A percentile compares a stretch with the other conserved stretches of the same genome.
phyloP scores from a whole-genome alignment of 2,888 invertebrate species.

The Drosophila mayaguana region DNA sequence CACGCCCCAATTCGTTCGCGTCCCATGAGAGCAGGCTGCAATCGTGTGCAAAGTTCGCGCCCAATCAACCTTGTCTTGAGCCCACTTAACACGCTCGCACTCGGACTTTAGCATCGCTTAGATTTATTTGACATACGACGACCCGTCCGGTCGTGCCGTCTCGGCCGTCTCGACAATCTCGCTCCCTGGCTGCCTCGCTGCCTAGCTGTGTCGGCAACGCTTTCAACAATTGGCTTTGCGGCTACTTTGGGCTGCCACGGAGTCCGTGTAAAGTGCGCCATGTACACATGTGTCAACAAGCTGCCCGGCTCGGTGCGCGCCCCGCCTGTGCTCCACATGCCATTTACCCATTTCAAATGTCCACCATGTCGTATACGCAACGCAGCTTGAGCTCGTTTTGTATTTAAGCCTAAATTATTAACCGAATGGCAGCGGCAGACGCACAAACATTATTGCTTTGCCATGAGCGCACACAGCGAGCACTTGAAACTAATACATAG shows the following conservation, averaged over 20 bases:
- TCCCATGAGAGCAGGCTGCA: constrained; percentile 7
- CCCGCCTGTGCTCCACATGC: neutral
- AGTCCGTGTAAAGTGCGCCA: constrained; percentile 22
- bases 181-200: constrained; percentile 19
- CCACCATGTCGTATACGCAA: constrained; percentile 70
- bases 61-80: constrained; percentile 76
- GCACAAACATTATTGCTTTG: constrained; percentile 72
- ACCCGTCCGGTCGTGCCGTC: constrained; percentile 11
- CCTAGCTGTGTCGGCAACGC: too few species aligned
- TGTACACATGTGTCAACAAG: constrained; percentile 70
- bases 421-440: constrained; percentile 56
- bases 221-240: constrained; percentile 78
- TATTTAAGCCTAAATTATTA: constrained; percentile 78
- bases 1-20: neutral
- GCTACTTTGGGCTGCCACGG: constrained; percentile 59
- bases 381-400: constrained; percentile 59
- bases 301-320: constrained; percentile 3
- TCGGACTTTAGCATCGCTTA: constrained; percentile 60
- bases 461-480: constrained; percentile 65
- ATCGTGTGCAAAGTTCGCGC: constrained; percentile 59
- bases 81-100: constrained; percentile 75
- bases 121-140: constrained; percentile 63
- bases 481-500: constrained; percentile 73
- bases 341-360: constrained; percentile 39
- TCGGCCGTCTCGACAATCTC: too few species aligned